Evolutionary conservation across 2,113 vertebrate species (phyloP), one percentile per base, ranked within the genome.

Genomic region (Trichomycterus rosablanca): DNA sequence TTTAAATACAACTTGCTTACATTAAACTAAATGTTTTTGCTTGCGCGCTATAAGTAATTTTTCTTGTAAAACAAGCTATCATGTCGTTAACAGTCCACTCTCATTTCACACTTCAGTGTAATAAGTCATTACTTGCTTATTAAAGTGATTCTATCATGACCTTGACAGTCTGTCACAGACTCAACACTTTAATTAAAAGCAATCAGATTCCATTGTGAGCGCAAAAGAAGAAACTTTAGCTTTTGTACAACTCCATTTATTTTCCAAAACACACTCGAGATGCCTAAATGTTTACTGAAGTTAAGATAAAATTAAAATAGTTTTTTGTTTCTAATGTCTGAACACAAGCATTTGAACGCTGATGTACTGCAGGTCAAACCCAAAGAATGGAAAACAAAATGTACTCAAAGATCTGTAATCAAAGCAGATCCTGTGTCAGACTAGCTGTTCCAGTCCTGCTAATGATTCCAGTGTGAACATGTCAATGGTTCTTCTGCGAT

Each of bases 101-200:
- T n/a, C n/a, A n/a, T n/a, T n/a, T n/a, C n/a, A n/a, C n/a, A n/a
- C 26, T 7, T 30, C 15, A 11, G 19, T 28, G 19, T 20, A 40
- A 54, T 49, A 46, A 61, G 40, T 28, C 43, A 30, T 63, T 67
- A 53, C n/a, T 7, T 12, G 12, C 3, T 15, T 46, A 43, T 46
- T 43, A 58, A 57, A 72, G 20, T 59, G 70, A 63, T 53, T 53
- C 42, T 35, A 64, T 58, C 22, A 16, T 42, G 57, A 48, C 52
- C 63, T 57, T 63, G 58, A 61, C 58, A 66, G 59, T 26, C 59
- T 68, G 69, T 71, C 73, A 68, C 69, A 61, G 24, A 15, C 60
- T 56, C 65, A 68, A 58, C 4, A 18, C 49, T 58, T 49, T 71
- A 71, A 68, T 72, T 72, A 68, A 75, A 66, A 59, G 73, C 69